Evolutionary conservation across 1,140 invertebrate genomes (phyloP).

Genomic region (Sinella curviseta): DNA sequence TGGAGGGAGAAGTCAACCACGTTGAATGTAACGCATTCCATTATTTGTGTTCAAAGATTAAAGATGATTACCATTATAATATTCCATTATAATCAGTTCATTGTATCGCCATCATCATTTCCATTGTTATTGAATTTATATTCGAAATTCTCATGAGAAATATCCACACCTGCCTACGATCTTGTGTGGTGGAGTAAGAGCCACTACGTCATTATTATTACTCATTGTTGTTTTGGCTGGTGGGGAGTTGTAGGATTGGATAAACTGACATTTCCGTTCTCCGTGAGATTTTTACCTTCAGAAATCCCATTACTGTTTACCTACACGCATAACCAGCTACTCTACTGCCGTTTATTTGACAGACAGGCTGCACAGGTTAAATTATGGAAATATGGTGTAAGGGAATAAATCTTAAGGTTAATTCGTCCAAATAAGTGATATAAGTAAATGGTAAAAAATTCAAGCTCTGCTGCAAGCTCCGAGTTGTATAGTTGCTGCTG

Average conservation of each 20-base stretch:
- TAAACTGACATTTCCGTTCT: slow-evolving; percentile 10
- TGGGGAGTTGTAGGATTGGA: not conserved
- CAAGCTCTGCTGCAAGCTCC: no score
- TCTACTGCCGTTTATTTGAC: not conserved
- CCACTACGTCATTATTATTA: not conserved
- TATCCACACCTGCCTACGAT: not conserved
- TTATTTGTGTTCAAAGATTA: not conserved
- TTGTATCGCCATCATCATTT: not conserved
- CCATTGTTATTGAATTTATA: not conserved
- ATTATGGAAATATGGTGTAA: no score
- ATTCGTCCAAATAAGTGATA: no score
- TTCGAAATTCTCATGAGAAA: not conserved
- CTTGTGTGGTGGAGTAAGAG: not conserved
- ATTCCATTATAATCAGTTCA: not conserved
- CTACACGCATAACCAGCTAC: not conserved
- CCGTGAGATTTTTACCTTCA: not conserved
- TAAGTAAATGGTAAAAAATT: no score
- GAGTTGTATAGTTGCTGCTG: no score
- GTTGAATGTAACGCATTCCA: no score
- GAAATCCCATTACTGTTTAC: not conserved
- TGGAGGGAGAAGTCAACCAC: no score
- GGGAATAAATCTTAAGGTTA: no score
- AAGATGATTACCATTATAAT: not conserved
- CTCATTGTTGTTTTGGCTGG: not conserved
- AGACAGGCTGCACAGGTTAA: no score